A percentile compares a stretch with the other conserved stretches of the same genome.
These are phyloP conservation scores for Acronicta alni DNA, from an alignment of 2,888 invertebrate genomes.

Conservation along the genomic window DNA sequence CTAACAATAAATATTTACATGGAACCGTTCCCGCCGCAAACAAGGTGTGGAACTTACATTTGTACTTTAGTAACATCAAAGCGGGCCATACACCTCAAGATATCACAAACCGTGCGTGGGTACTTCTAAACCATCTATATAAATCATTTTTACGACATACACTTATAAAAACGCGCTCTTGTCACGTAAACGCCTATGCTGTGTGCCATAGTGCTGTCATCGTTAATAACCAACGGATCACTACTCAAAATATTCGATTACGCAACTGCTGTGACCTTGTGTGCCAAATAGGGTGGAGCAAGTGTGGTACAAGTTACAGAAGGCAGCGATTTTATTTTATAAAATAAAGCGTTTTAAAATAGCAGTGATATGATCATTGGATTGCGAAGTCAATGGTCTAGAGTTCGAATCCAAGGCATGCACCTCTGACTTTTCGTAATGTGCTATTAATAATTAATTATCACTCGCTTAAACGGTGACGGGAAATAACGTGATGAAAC, in stretches of 20 bases:
- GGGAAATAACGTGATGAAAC: too few species aligned
- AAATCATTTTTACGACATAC: conserved; percentile 47
- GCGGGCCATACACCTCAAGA: background rate
- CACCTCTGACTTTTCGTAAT: too few species aligned
- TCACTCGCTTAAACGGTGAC: too few species aligned
- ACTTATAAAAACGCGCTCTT: conserved; percentile 30
- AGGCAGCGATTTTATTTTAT: conserved; percentile 24
- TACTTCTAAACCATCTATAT: conserved; percentile 10
- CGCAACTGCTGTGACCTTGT: conserved; percentile 70
- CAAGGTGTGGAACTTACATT: background rate
- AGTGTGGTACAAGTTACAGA: conserved; percentile 43
- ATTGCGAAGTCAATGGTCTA: too few species aligned
- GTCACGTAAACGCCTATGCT: conserved; percentile 32
- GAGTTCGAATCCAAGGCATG: too few species aligned
- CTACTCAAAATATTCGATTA: conserved; percentile 75
- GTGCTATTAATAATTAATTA: too few species aligned
- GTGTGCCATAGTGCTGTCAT: conserved; percentile 39
- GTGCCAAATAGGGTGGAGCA: conserved; percentile 69
- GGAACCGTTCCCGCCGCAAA: too few species aligned
- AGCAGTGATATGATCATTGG: too few species aligned
- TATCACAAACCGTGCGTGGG: conserved; percentile 18
- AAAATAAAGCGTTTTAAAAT: background rate
- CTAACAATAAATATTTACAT: too few species aligned
- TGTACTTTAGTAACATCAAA: too few species aligned
- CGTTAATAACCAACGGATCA: conserved; percentile 66